Base-by-base conservation (phyloP, 2,888 invertebrate species). In the Ferrisia virgata region DNA sequence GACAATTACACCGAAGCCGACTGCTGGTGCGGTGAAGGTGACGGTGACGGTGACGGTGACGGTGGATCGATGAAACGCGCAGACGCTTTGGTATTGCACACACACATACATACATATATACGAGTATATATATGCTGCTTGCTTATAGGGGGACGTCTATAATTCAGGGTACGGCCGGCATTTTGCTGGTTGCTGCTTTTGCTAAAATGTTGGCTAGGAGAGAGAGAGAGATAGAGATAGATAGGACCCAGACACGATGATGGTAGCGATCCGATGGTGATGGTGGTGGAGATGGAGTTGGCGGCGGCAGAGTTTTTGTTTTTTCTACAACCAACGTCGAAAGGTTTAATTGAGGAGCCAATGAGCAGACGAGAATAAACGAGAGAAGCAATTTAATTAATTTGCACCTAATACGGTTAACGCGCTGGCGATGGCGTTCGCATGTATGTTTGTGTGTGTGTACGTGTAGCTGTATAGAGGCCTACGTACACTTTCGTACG, bases 1-100 rank as follows among this genome's bases (percentile, higher is more conserved):
- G 86, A 87, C 87, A 87, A 87, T 86, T 86, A 86, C 85, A n/a
- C 85, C 85, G 86, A 86, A 86, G 86, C 86, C 87, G 86, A 85
- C 86, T 86, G 85, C 86, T 85, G 86, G 86, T 86, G 85, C 87
- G 87, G 85, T 80, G 86, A 84, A 31, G 86, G 86, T n/a, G 87
- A 86, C n/a, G 86, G 87, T 11, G 86, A 86, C 22, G 86, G 85
- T 69, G 85, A 40, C 22, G 85, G 69, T 18, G 82, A 80, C 64
- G 76, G 84, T 25, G 85, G 58, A 28, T 43, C 43, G 31, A 81
- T 69, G 64, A 79, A 85, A 83, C 85, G 86, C 84, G 85, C 86
- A 84, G 85, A 84, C 79, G 79, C 85, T 22, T 47, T 86, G 85
- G 31, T 85, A 79, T 85, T n/a, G n/a, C n/a, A n/a, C n/a, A n/a